Evolutionary conservation across 2,113 vertebrate genomes (phyloP).

Genomic region (Lichenostomus cassidix): DNA sequence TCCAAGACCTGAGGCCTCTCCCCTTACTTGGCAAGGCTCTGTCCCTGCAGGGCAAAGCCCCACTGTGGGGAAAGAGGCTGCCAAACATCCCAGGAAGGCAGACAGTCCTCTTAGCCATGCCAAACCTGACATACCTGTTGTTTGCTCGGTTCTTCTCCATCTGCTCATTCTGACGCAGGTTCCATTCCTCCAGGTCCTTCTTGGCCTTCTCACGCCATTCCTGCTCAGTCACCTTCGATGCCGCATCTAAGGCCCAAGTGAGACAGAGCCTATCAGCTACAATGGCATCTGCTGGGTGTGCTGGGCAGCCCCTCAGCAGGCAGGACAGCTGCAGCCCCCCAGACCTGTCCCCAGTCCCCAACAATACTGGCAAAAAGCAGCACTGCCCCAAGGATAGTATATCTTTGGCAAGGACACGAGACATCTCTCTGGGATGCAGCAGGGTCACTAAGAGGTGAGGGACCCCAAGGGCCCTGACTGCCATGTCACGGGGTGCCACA

Average conservation of each 20-base stretch:
- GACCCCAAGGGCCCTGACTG: not conserved
- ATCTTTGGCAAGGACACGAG: fast-evolving
- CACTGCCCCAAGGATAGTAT: not conserved
- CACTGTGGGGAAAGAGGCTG: not conserved
- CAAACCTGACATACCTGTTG: conserved; percentile 80
- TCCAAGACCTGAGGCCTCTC: not conserved
- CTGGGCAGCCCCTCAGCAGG: not conserved
- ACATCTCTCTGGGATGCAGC: not conserved
- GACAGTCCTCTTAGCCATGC: not conserved
- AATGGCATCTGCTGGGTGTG: not conserved
- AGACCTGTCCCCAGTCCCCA: not conserved
- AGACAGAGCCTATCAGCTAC: not conserved
- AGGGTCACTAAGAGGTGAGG: not conserved
- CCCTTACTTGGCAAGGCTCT: not conserved
- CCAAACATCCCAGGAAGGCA: not conserved
- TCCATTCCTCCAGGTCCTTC: conserved; percentile 97
- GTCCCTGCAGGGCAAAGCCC: not conserved
- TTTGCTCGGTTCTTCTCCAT: conserved; percentile 97
- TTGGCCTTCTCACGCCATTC: conserved; percentile 95
- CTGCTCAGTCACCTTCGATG: conserved; percentile 89
- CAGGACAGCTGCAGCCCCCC: not conserved
- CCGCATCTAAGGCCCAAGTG: conserved; percentile 74
- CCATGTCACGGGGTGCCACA: fast-evolving
- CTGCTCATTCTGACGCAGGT: conserved; percentile 92
- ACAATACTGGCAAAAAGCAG: not conserved